These are phyloP conservation scores for Xenops minutus DNA, from an alignment of 2,797 vertebrate species.

Conservation along the genomic window DNA sequence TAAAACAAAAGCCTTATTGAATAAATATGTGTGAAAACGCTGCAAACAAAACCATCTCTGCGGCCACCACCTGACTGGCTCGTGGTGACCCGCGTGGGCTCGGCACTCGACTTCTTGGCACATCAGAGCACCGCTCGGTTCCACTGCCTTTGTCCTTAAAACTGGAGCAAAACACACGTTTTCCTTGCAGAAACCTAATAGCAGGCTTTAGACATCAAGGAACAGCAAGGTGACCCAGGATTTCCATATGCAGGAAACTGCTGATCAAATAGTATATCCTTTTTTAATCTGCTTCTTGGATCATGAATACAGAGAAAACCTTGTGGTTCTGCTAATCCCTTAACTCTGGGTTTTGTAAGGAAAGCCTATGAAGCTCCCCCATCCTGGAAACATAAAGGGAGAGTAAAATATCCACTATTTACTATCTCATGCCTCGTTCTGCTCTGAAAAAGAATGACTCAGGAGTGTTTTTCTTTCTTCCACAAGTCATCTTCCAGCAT, in stretches of 20 bases:
- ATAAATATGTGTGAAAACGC: slow-evolving; percentile 80
- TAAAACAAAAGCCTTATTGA: slow-evolving; percentile 81
- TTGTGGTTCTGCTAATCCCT: slow-evolving; percentile 13
- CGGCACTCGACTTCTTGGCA: slow-evolving; percentile 76
- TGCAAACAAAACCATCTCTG: slow-evolving; percentile 73
- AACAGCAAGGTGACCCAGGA: slow-evolving; percentile 38
- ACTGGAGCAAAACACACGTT: neutral
- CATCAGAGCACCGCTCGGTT: slow-evolving; percentile 44
- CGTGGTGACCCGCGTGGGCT: slow-evolving; percentile 61
- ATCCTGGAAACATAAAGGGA: neutral
- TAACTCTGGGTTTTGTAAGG: neutral
- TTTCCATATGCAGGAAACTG: slow-evolving; percentile 39
- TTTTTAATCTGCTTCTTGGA: slow-evolving; percentile 25
- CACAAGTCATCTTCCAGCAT: neutral
- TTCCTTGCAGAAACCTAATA: slow-evolving; percentile 17
- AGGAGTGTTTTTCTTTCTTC: neutral
- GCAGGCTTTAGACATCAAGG: slow-evolving; percentile 19
- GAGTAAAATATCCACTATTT: neutral
- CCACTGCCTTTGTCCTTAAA: slow-evolving; percentile 36
- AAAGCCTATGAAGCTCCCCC: neutral
- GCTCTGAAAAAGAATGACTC: neutral
- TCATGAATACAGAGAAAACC: neutral
- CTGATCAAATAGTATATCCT: slow-evolving; percentile 8
- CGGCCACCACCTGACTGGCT: slow-evolving; percentile 71
- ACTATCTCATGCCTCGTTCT: neutral